Evolutionary conservation across 2,888 invertebrate species (phyloP).

Genomic region (Perizoma affinitatum): DNA sequence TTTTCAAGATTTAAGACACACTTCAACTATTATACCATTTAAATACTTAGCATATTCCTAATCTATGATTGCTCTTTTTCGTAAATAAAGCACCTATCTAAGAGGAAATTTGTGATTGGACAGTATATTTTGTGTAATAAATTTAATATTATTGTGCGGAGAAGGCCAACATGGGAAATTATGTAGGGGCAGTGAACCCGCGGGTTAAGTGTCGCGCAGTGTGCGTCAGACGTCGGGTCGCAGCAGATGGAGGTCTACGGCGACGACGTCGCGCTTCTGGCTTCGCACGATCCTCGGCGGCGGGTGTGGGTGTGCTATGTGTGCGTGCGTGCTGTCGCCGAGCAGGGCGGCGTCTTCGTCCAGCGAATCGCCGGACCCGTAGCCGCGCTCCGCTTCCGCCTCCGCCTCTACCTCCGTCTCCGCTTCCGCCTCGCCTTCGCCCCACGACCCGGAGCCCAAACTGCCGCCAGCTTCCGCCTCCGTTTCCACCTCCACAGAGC

Average conservation of each 20-base stretch:
- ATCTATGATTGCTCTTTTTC: conserved; percentile 59
- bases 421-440: conserved; percentile 79
- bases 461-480: conserved; percentile 71
- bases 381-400: conserved; percentile 75
- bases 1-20: conserved; percentile 53
- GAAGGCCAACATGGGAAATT: conserved; percentile 39
- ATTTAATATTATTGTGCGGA: conserved; percentile 49
- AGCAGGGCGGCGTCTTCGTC: conserved; percentile 78
- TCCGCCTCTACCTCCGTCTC: conserved; percentile 63
- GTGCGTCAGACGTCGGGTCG: conserved; percentile 70
- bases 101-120: conserved; percentile 56
- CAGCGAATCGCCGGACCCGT: conserved; percentile 81
- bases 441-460: conserved; percentile 78
- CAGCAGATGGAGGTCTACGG: conserved; percentile 76
- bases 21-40: conserved; percentile 45
- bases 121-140: conserved; percentile 46
- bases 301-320: conserved; percentile 41
- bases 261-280: conserved; percentile 74
- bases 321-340: conserved; percentile 51
- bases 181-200: conserved; percentile 18
- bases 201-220: conserved; percentile 3
- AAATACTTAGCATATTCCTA: conserved; percentile 47
- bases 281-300: conserved; percentile 61
- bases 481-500: conserved; percentile 77
- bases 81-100: conserved; percentile 65